Evolutionary conservation across 2,113 vertebrate genomes (phyloP).

Genomic region (Saimiri boliviensis): DNA sequence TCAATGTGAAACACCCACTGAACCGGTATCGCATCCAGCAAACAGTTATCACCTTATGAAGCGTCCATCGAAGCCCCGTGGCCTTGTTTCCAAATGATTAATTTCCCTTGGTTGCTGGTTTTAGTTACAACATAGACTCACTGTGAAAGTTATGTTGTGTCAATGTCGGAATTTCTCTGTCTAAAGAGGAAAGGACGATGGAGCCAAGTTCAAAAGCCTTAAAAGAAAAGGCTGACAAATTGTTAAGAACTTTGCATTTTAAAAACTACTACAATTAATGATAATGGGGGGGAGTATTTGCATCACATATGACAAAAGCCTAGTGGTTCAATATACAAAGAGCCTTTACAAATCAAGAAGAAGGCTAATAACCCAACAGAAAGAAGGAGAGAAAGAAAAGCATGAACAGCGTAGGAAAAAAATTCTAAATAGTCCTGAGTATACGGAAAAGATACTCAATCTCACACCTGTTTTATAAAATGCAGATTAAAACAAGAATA

Average conservation of each 20-base stretch:
- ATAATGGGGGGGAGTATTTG: not conserved
- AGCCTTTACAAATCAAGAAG: constrained; percentile 49
- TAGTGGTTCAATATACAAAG: constrained; percentile 8
- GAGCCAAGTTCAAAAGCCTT: not conserved
- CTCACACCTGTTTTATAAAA: not conserved
- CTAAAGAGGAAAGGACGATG: not conserved
- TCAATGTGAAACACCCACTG: not conserved
- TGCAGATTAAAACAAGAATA: not conserved
- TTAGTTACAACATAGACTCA: not conserved
- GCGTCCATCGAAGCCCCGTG: constrained; percentile 36
- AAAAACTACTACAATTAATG: not conserved
- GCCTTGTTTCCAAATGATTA: constrained; percentile 21
- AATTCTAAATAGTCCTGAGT: not conserved
- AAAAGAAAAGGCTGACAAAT: not conserved
- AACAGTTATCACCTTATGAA: not conserved
- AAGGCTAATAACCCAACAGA: not conserved
- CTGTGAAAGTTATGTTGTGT: not conserved
- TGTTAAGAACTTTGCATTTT: not conserved
- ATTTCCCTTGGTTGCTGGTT: not conserved
- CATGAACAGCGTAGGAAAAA: not conserved
- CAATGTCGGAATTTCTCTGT: not conserved
- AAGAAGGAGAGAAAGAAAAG: not conserved
- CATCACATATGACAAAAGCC: not conserved
- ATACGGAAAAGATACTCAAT: not conserved
- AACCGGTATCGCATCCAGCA: not conserved